Evolutionary conservation across 2,888 invertebrate genomes (phyloP).

Genomic region (Smittia aterrima): DNA sequence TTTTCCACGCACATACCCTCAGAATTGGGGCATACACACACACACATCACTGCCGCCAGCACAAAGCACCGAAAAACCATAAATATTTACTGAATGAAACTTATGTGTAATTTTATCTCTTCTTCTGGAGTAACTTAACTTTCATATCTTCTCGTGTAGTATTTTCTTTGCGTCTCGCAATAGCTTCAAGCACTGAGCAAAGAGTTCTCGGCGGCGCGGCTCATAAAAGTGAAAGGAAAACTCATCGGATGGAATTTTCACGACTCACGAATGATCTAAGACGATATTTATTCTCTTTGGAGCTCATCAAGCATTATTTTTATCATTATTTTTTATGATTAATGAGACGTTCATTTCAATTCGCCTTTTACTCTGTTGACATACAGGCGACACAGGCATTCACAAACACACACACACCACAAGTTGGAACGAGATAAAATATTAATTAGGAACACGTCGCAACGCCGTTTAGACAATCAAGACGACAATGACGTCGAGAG

Average conservation of each 20-base stretch:
- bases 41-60: neutral
- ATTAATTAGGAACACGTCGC: constrained; percentile 37
- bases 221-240: neutral
- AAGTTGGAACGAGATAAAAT: constrained; percentile 19
- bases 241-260: neutral
- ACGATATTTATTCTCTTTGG: neutral
- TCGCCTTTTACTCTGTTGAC: constrained; percentile 19
- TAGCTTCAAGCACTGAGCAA: neutral
- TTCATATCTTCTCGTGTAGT: constrained; percentile 10
- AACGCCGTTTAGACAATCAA: constrained; percentile 15
- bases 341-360: constrained; percentile 38
- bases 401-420: neutral
- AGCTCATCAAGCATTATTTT: constrained; percentile 32
- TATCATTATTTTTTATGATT: constrained; percentile 35
- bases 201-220: neutral
- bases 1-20: neutral
- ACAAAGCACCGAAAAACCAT: constrained; percentile 31
- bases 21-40: neutral
- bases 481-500: constrained; percentile 13
- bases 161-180: neutral
- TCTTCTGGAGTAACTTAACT: constrained; percentile 12
- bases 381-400: neutral
- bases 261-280: constrained; percentile 9
- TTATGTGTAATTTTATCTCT: constrained; percentile 33
- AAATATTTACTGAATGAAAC: constrained; percentile 39